Evolutionary conservation across 2,797 vertebrate species (phyloP), one percentile per base, ranked within the genome.

Genomic region (Fistularia tabacaria): DNA sequence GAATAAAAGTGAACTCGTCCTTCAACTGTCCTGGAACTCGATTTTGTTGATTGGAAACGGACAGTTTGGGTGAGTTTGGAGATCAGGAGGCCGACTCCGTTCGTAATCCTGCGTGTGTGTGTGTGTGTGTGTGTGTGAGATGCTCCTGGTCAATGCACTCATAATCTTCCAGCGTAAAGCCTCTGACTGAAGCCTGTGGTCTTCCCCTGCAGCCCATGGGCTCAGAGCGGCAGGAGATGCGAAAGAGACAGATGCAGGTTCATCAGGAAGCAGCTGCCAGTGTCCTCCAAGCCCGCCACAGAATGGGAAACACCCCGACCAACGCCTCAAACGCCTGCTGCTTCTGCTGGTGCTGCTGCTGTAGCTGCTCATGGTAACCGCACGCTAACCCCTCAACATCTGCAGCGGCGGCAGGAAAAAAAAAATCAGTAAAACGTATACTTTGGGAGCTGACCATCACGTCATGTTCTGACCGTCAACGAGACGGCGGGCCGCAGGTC

Each of bases 301-400:
- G 83, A 15, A 87, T 90, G 85, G 85, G 87, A 73, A 85, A 86
- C 76, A 79, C 82, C 64, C 82, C 87, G 71, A 80, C 79, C 77
- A 87, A 87, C 76, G 88, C 92, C 49, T 92, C 96, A 49, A 94
- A 98, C 1, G 93, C 97, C 69, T 98, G 96, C 89, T 99, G 96
- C 89, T 98, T 98, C 82, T 99, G 97, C 85, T 99, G 97, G 96
- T 99, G 97, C 90, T 99, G 97, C 77, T 99, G 96, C 79, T 99
- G 96, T 73, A 98, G 95, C 91, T 99, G 96, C 72, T 98, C 96
- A 36, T 98, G 96, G 97, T 98, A 93, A 86, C 91, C 86, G 79
- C 71, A 67, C 62, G 58, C 43, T 25, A n/a, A n/a, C 5, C 25
- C 5, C 25, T 3, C 25, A 25, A 25, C 25, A 25, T 25, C 25